Base-by-base conservation (phyloP, 2,888 invertebrate species). In the Drosophila aldrichi region DNA sequence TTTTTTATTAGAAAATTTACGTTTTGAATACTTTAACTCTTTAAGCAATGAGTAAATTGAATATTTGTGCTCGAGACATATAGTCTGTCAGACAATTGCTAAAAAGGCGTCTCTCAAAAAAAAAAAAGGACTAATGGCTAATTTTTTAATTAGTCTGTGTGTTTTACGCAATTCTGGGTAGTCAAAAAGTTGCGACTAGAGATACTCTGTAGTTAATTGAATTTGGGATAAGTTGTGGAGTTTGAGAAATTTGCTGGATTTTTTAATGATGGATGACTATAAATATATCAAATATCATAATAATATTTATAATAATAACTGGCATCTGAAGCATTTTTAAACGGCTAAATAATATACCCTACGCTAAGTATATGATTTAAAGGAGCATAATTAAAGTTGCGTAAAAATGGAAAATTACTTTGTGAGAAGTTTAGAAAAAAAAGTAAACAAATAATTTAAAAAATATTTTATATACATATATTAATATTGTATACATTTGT, bases 121-220 rank as follows among this genome's bases (percentile, higher is more conserved):
- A 25, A n/a, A 14, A 57, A 36, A 25, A 46, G 22, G 44, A 36
- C 34, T 40, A 48, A 48, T 44, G 48, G 6, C 20, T 29, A 9
- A 48, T 38, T 25, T 7, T 16, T 58, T 48, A 48, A 58, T 48
- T 38, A 36, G 36, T 57, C 36, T 12, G 14, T 34, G 25, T 57
- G 34, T 22, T 34, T 25, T 22, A n/a, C 18, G 25, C 25, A 40
- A 29, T 29, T 54, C 8, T 2, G 29, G 3, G 29, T n/a, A 14
- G 5, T 7, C 2, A 32, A 36, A 51, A 20, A 36, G 14, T 20
- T 9, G 7, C 0, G 7, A 29, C n/a, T 14, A 8, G 0, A 12
- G 12, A 29, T 40, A 40, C 29, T 40, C 54, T 54, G 43, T 25
- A 25, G 3, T n/a, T 1, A 2, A 18, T 25, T 2, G 7, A 18